Evolutionary conservation across 2,888 invertebrate species (phyloP).

Genomic region (Stegana nigrithorax): DNA sequence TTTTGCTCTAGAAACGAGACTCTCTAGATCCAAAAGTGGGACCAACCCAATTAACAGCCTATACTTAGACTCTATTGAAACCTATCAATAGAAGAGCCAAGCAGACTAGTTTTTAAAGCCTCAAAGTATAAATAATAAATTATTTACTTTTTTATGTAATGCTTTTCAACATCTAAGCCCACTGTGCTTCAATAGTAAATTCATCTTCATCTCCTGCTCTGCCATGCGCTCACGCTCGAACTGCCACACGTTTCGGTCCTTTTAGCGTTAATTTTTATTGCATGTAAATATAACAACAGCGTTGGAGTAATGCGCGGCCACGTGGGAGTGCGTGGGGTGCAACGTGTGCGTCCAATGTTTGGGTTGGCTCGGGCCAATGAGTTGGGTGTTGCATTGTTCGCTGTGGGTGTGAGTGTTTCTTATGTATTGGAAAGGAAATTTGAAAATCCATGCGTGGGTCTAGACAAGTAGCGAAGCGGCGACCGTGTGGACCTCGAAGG

Average conservation of each 20-base stretch:
- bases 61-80: no score
- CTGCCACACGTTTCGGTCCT: conserved; percentile 45
- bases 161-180: no score
- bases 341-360: neutral
- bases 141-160: no score
- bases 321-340: neutral
- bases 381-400: neutral
- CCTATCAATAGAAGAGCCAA: no score
- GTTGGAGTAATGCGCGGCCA: neutral
- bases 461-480: neutral
- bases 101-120: no score
- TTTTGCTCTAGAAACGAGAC: no score
- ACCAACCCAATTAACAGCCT: no score
- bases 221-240: conserved; percentile 10
- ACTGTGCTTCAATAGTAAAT: conserved; percentile 13
- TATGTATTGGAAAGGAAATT: neutral
- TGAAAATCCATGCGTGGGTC: neutral
- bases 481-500: no score
- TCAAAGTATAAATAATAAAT: no score
- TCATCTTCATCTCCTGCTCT: conserved; percentile 13
- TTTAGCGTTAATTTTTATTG: conserved; percentile 62
- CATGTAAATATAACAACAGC: conserved; percentile 53
- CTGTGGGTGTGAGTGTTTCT: neutral
- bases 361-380: neutral
- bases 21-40: no score